Evolutionary conservation across 1,140 invertebrate genomes (phyloP).

Genomic region (Chrysopa pallens): DNA sequence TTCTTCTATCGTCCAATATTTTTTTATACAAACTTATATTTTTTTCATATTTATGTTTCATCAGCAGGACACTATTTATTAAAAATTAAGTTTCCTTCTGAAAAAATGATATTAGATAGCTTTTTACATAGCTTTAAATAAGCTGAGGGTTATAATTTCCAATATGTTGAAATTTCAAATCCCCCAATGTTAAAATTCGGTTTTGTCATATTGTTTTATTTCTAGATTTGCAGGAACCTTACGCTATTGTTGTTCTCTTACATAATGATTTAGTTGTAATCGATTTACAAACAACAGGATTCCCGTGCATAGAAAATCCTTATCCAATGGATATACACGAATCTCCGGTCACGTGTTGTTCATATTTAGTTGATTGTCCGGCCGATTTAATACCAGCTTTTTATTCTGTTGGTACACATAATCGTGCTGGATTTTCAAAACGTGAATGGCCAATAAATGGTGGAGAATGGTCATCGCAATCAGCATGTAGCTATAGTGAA

Average conservation of each 20-base stretch:
- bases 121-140: too few species aligned
- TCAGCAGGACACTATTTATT: too few species aligned
- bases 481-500: conserved; percentile 82
- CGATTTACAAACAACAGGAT: conserved; percentile 84
- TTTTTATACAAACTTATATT: too few species aligned
- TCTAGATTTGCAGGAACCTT: conserved; percentile 91
- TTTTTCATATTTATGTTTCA: too few species aligned
- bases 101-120: neutral
- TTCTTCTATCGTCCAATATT: too few species aligned
- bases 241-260: conserved; percentile 90
- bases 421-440: conserved; percentile 76
- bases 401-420: conserved; percentile 38
- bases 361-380: conserved; percentile 93
- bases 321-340: conserved; percentile 99
- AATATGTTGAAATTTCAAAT: conserved; percentile 4
- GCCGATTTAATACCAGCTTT: conserved; percentile 86
- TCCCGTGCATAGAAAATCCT: conserved; percentile 97
- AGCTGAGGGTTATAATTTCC: too few species aligned
- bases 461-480: conserved; percentile 85
- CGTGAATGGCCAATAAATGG: conserved; percentile 90
- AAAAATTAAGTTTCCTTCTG: neutral
- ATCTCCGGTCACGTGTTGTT: conserved; percentile 88
- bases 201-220: too few species aligned
- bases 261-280: conserved; percentile 97
- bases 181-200: too few species aligned